Base-by-base conservation (phyloP, 2,797 vertebrate genomes). In the Cyprinella venusta region DNA sequence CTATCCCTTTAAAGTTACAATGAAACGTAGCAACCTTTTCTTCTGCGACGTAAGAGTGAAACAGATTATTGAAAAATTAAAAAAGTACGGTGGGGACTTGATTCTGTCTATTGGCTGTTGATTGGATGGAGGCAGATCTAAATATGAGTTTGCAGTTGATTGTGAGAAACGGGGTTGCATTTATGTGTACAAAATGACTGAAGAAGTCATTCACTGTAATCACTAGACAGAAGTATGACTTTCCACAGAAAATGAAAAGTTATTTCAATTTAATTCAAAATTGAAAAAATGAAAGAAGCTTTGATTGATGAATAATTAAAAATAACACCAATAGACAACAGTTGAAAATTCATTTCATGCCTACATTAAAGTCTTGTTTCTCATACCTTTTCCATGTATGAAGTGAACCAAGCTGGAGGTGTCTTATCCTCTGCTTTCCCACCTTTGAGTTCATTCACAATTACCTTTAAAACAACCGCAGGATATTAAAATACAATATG, bases 401-500 rank as follows among this genome's bases (percentile, higher is more conserved):
- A 96, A 0, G 96, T 98, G 86, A 99, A 99, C 97, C 97, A 98
- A 76, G 96, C 95, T 21, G 97, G 97, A 68, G 97, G 97, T 38
- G 94, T 95, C 86, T 96, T 95, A 86, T 94, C 93, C 85, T 93
- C 93, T 79, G 93, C 92, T 91, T 91, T 94, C 78, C 87, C 84
- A 24, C 93, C 92, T 86, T 93, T 94, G 15, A 94, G 80, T 64
- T 95, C 94, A 86, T 94, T 94, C 83, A 95, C 82, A 21, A 93
- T 93, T 71, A 93, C 90, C 93, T 95, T 70, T 6, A 77, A 61
- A 70, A 52, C 8, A 76, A 45, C 71, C 5, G 0, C 4, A 26
- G 21, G 9, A 33, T 59, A 42, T 80, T 30, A 59, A 59, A 26
- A n/a, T 12, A 6, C 6, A 69, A 67, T 9, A 19, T 56, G n/a